A percentile compares a stretch with the other conserved stretches of the same genome.
Conservation (phyloP, 2,888 invertebrate genomes). For the Rhorus exstirpatorius region DNA sequence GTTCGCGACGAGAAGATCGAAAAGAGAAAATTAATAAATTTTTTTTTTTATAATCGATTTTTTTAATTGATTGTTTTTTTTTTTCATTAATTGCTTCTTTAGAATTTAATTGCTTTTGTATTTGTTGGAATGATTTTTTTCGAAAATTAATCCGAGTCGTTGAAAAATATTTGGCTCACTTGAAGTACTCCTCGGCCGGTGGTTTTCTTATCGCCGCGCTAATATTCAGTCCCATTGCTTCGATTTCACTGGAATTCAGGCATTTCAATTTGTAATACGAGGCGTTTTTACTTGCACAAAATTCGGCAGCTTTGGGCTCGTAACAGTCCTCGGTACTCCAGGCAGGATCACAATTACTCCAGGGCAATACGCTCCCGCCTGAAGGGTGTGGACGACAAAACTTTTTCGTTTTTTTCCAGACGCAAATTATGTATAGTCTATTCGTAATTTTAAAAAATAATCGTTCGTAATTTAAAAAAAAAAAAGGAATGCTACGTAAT, state of each 20-base stretch:
- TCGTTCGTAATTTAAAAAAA: too few relatives aligned
- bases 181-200: slow-evolving; percentile 92
- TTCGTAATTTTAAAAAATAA: too few relatives aligned
- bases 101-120: too few relatives aligned
- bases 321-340: slow-evolving; percentile 92
- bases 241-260: slow-evolving; percentile 88
- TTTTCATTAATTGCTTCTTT: too few relatives aligned
- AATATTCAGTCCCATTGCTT: slow-evolving; percentile 87
- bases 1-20: neutral
- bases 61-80: too few relatives aligned
- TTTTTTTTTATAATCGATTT: too few relatives aligned
- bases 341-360: slow-evolving; percentile 90
- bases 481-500: too few relatives aligned
- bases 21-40: slow-evolving; percentile 1
- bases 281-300: slow-evolving; percentile 88
- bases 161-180: too few relatives aligned
- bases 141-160: too few relatives aligned
- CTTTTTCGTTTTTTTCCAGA: too few relatives aligned
- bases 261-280: slow-evolving; percentile 90
- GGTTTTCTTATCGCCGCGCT: slow-evolving; percentile 88
- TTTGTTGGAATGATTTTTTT: too few relatives aligned
- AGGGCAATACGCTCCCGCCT: slow-evolving; percentile 87
- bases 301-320: slow-evolving; percentile 90
- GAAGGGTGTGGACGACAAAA: neutral
- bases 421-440: too few relatives aligned